Percentiles rank a stretch among this genome's conserved stretches.
phyloP scores from a whole-genome alignment of 2,113 vertebrate species.

The Electrona antarctica region DNA sequence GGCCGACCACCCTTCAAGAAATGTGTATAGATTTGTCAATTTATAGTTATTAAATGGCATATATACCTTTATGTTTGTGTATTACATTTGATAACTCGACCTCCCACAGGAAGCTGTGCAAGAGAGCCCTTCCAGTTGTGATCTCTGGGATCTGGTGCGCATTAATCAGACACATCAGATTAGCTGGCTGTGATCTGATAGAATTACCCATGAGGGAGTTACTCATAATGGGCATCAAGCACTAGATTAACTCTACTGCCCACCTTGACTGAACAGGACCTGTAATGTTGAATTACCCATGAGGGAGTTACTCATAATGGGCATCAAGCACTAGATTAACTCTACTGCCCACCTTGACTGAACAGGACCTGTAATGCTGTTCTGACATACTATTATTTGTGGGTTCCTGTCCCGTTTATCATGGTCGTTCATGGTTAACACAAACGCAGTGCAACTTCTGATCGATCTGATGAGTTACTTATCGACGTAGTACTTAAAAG shows the following conservation, averaged over 20 bases:
- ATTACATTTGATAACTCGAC: no score
- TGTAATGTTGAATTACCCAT: slow-evolving; percentile 1
- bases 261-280: not conserved
- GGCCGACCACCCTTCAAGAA: no score
- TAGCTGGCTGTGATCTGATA: slow-evolving; percentile 20
- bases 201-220: slow-evolving; percentile 15
- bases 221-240: not conserved
- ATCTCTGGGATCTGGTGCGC: slow-evolving; percentile 5
- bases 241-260: not conserved
- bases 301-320: slow-evolving; percentile 6
- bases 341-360: not conserved
- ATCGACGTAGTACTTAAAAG: no score
- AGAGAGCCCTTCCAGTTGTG: not conserved
- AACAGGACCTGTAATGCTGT: not conserved
- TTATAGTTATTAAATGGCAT: no score
- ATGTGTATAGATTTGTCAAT: no score
- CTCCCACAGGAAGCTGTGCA: not conserved
- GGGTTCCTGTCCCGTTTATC: no score
- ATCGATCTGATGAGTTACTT: no score
- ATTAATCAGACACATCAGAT: slow-evolving; percentile 7
- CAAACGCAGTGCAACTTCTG: no score
- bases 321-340: not conserved
- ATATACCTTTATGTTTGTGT: no score
- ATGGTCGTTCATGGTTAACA: no score
- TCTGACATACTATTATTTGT: no score